Conservation (phyloP, 1,140 invertebrate species). For the Eufriesea mexicana region DNA sequence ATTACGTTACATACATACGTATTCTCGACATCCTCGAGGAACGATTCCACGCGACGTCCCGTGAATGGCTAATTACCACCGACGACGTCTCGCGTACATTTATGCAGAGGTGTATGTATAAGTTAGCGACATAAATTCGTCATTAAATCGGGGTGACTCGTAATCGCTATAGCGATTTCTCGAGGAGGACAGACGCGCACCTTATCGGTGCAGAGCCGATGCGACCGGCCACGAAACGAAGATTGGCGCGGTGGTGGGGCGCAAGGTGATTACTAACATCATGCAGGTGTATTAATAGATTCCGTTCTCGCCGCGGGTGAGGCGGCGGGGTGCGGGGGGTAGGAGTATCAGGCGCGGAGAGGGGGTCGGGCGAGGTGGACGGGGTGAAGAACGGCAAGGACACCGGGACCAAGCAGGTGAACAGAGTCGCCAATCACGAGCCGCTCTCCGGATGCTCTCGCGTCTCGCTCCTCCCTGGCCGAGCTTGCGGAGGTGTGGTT, state of each 20-base stretch:
- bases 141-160: neutral
- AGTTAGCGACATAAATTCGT: constrained; percentile 20
- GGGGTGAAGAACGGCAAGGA: constrained; percentile 50
- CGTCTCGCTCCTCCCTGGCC: constrained; percentile 75
- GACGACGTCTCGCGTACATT: too few species aligned
- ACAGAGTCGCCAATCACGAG: constrained; percentile 76
- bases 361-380: constrained; percentile 44
- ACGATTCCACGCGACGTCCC: too few species aligned
- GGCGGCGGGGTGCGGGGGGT: neutral
- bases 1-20: too few species aligned
- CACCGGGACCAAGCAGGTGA: constrained; percentile 69
- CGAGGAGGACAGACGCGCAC: neutral
- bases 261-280: constrained; percentile 74
- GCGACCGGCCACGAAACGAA: constrained; percentile 1
- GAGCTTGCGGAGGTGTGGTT: constrained; percentile 75
- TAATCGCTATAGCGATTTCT: neutral
- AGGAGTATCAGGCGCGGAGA: constrained; percentile 7
- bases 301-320: constrained; percentile 43
- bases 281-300: constrained; percentile 76
- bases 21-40: too few species aligned
- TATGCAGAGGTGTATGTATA: too few species aligned
- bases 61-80: too few species aligned
- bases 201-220: neutral
- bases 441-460: constrained; percentile 68
- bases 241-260: constrained; percentile 19